These are phyloP conservation scores for Semaprochilodus insignis DNA, from an alignment of 2,797 vertebrate genomes.

Conservation along the genomic window DNA sequence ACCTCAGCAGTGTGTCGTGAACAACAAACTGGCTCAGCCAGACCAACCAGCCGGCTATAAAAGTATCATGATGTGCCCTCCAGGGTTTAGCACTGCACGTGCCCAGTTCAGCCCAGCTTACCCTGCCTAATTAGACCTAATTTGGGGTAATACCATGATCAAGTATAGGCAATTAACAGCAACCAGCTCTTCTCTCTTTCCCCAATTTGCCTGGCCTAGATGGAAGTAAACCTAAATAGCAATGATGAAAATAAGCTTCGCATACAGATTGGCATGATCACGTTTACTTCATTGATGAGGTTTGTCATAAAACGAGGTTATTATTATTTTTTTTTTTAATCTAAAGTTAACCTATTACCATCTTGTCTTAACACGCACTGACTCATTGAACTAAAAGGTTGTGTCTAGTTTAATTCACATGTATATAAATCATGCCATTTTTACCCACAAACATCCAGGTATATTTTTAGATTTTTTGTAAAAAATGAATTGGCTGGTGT, in stretches of 20 bases:
- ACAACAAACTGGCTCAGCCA: conserved; percentile 72
- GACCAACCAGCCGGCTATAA: conserved; percentile 78
- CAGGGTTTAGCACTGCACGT: conserved; percentile 77
- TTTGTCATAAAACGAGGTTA: background rate
- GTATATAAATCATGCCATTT: background rate
- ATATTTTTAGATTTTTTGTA: background rate
- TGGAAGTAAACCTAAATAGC: conserved; percentile 18
- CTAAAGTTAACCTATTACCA: too few species aligned
- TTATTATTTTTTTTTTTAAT: background rate
- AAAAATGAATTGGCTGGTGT: background rate
- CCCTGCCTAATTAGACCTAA: conserved; percentile 81
- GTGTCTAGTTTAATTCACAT: background rate
- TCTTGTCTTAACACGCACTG: too few species aligned
- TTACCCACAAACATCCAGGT: background rate
- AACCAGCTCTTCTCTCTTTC: conserved; percentile 71
- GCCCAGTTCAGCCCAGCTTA: conserved; percentile 76
- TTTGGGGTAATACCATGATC: conserved; percentile 80
- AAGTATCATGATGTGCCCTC: conserved; percentile 78
- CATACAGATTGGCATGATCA: background rate
- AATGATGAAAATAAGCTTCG: background rate
- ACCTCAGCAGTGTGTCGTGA: conserved; percentile 70
- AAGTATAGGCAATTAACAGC: conserved; percentile 77
- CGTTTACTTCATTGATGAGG: background rate
- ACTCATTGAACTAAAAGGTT: background rate
- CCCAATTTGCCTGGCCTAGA: conserved; percentile 65